Evolutionary conservation across 2,797 vertebrate species (phyloP).

Genomic region (Anas capensis): DNA sequence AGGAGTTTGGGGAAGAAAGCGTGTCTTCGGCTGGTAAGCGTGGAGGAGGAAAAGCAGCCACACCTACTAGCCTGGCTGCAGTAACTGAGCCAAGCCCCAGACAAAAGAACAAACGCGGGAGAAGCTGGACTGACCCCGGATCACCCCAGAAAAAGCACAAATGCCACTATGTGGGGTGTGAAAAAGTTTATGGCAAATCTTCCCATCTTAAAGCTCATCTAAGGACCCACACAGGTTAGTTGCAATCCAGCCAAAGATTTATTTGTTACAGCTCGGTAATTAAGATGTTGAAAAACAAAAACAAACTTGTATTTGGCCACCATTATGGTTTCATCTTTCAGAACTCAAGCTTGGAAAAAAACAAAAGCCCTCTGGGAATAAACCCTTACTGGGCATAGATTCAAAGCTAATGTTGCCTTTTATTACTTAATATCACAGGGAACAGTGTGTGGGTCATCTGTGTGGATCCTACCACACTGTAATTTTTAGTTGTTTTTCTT

Average conservation of each 20-base stretch:
- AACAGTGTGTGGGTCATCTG: background rate
- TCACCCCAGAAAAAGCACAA: constrained; percentile 98
- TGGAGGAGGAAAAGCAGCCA: constrained; percentile 90
- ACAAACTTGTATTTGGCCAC: constrained; percentile 38
- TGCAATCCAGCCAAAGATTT: constrained; percentile 48
- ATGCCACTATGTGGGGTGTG: constrained; percentile 97
- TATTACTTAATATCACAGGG: constrained; percentile 12
- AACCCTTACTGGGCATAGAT: background rate
- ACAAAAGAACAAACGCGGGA: constrained; percentile 93
- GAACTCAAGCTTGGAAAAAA: constrained; percentile 46
- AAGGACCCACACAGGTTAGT: constrained; percentile 99
- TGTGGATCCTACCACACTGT: constrained; percentile 38
- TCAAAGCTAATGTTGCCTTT: constrained; percentile 7
- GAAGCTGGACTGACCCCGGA: constrained; percentile 90
- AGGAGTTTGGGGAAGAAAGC: constrained; percentile 78
- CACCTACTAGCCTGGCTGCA: constrained; percentile 87
- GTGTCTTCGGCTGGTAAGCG: constrained; percentile 55
- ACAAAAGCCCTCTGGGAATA: background rate
- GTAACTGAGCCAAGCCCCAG: constrained; percentile 86
- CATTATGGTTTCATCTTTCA: constrained; percentile 30
- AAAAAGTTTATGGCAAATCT: constrained; percentile 99
- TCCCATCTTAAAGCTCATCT: constrained; percentile 99
- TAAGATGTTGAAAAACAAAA: constrained; percentile 1
- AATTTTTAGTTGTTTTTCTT: constrained; percentile 38
- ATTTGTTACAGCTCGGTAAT: constrained; percentile 69